These are phyloP conservation scores for Donacobius atricapilla DNA, from an alignment of 2,113 vertebrate species.

Conservation along the genomic window DNA sequence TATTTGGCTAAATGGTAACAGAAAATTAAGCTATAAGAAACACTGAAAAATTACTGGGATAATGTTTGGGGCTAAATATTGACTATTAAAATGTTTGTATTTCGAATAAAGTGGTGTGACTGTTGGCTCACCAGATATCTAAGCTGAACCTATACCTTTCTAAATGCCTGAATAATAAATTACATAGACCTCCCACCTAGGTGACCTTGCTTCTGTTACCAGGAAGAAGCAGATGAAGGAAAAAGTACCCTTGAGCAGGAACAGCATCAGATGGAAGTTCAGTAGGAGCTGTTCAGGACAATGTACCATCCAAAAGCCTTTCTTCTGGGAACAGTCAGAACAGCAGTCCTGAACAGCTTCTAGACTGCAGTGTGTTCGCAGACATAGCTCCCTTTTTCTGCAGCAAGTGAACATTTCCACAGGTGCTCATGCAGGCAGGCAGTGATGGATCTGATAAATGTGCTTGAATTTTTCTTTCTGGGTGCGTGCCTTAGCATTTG, in stretches of 20 bases:
- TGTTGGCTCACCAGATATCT: neutral
- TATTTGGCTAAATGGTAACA: neutral
- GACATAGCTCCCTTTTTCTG: neutral
- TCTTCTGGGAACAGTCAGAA: neutral
- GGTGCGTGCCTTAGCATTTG: neutral
- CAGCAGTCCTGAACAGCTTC: neutral
- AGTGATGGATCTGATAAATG: neutral
- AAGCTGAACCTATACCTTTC: neutral
- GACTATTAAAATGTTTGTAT: constrained; percentile 25
- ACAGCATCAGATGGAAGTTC: neutral
- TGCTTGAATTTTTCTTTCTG: too few species aligned
- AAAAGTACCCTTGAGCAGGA: neutral
- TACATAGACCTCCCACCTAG: constrained; percentile 16
- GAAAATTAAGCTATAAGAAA: constrained; percentile 32
- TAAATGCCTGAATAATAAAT: constrained; percentile 2
- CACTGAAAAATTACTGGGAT: constrained; percentile 24
- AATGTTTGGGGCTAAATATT: constrained; percentile 35
- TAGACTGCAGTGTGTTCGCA: neutral
- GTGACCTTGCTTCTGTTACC: neutral
- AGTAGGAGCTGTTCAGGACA: neutral
- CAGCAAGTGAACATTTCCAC: neutral
- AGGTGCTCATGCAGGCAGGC: neutral
- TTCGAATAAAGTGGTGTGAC: constrained; percentile 5
- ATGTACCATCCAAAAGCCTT: neutral
- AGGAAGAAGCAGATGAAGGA: neutral